Conservation (phyloP, 2,888 invertebrate genomes). For the Megastigmus dorsalis region DNA sequence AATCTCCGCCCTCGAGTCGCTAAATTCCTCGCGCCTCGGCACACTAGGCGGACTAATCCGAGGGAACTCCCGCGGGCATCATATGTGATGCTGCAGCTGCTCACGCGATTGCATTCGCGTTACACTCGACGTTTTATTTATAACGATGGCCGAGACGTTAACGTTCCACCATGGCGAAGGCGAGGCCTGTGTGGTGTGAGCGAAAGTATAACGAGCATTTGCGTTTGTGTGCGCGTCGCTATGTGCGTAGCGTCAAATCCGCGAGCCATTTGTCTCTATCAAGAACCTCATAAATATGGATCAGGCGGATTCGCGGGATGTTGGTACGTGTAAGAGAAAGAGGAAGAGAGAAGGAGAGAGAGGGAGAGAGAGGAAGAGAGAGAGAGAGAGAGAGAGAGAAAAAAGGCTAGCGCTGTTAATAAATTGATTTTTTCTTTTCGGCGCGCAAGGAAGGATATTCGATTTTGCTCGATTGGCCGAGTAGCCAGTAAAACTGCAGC, state of each 20-base stretch:
- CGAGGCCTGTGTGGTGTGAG: neutral
- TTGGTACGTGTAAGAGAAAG: neutral
- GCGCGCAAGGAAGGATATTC: neutral
- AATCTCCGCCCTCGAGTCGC: conserved; percentile 8
- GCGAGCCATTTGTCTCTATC: conserved; percentile 54
- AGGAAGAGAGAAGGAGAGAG: neutral
- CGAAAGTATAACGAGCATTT: neutral
- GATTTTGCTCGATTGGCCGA: neutral
- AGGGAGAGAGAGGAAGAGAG: neutral
- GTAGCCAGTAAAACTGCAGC: conserved; percentile 4
- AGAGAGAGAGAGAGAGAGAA: neutral
- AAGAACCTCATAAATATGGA: conserved; percentile 55
- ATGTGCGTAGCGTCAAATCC: conserved; percentile 23
- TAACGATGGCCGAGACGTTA: conserved; percentile 38
- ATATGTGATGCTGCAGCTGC: neutral
- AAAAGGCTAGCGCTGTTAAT: neutral
- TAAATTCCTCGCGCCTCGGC: conserved; percentile 1
- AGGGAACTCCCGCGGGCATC: neutral
- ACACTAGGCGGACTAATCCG: neutral
- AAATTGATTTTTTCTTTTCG: conserved; percentile 44
- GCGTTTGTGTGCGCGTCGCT: neutral
- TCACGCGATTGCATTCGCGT: conserved; percentile 26
- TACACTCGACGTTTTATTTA: conserved; percentile 46
- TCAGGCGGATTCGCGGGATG: conserved; percentile 23
- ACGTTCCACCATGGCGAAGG: neutral